A percentile compares a stretch with the other conserved stretches of the same genome.
Evolutionary conservation across 2,113 vertebrate species (phyloP).

Genomic region (Bostrychus sinensis): DNA sequence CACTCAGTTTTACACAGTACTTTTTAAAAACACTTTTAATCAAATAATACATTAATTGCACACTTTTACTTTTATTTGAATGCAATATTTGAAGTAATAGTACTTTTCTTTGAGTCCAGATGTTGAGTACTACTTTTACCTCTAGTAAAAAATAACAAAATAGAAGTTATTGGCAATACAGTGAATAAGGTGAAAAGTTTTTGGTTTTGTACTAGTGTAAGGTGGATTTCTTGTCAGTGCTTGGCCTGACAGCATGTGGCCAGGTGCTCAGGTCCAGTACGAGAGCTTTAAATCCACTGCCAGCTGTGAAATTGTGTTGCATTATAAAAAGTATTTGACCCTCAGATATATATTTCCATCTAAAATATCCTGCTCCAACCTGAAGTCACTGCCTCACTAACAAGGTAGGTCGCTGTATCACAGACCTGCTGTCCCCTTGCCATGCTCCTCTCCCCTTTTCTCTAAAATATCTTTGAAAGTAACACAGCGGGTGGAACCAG

Average conservation of each 20-base stretch:
- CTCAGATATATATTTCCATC: slow-evolving; percentile 7
- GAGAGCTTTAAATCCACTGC: neutral
- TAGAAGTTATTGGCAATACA: too few relatives aligned
- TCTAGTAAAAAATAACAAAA: too few relatives aligned
- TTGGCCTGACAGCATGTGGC: neutral
- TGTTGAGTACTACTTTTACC: too few relatives aligned
- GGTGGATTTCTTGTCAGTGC: neutral
- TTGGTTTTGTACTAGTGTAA: too few relatives aligned
- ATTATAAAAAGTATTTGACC: neutral
- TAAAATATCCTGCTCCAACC: neutral
- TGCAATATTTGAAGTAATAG: too few relatives aligned
- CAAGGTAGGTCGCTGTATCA: slow-evolving; percentile 4
- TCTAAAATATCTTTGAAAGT: slow-evolving; percentile 1
- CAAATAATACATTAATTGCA: too few relatives aligned
- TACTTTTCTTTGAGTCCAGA: too few relatives aligned
- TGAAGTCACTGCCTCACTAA: slow-evolving; percentile 4
- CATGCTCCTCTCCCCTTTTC: neutral
- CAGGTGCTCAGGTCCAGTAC: neutral
- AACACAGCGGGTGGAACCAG: slow-evolving; percentile 9
- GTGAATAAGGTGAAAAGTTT: too few relatives aligned
- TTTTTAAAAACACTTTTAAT: too few relatives aligned
- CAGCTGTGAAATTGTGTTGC: neutral
- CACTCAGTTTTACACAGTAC: too few relatives aligned
- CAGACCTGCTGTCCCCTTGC: neutral
- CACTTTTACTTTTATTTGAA: too few relatives aligned